phyloP scores from a whole-genome alignment of 2,888 invertebrate genomes.

The Torymus auratus region DNA sequence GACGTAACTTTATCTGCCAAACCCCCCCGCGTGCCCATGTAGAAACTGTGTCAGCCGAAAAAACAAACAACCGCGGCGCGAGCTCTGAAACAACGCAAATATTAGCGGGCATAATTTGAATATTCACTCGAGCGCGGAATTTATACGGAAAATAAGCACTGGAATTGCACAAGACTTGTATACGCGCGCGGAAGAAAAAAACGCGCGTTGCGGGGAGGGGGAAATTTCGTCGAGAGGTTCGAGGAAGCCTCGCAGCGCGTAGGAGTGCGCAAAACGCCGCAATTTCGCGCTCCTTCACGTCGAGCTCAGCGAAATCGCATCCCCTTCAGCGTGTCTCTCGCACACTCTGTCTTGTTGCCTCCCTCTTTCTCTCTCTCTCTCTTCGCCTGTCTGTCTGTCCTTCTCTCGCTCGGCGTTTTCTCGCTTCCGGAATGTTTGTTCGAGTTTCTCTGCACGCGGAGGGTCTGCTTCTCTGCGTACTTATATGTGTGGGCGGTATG shows the following conservation, averaged over 20 bases:
- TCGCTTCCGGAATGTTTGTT: constrained; percentile 41
- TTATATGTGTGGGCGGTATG: background rate
- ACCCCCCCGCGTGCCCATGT: no score
- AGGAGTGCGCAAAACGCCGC: constrained; percentile 23
- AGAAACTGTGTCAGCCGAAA: no score
- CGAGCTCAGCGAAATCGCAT: background rate
- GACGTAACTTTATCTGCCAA: no score
- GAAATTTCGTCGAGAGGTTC: background rate
- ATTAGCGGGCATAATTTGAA: no score
- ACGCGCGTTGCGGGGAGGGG: background rate
- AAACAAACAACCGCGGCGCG: no score
- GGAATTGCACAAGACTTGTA: no score
- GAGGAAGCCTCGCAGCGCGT: background rate
- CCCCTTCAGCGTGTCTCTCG: background rate
- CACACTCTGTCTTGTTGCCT: background rate
- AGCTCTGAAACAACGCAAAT: no score
- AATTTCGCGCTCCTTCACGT: constrained; percentile 16
- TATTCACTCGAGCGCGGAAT: no score
- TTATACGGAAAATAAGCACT: no score
- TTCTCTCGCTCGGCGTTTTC: background rate
- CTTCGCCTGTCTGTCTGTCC: background rate
- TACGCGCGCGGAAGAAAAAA: no score
- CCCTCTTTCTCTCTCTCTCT: background rate
- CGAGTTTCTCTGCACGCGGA: constrained; percentile 15
- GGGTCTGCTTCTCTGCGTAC: no score